Base-by-base conservation (phyloP, 37 sponge, comb jelly and placozoan genomes). In the Theonella swinhoei region DNA sequence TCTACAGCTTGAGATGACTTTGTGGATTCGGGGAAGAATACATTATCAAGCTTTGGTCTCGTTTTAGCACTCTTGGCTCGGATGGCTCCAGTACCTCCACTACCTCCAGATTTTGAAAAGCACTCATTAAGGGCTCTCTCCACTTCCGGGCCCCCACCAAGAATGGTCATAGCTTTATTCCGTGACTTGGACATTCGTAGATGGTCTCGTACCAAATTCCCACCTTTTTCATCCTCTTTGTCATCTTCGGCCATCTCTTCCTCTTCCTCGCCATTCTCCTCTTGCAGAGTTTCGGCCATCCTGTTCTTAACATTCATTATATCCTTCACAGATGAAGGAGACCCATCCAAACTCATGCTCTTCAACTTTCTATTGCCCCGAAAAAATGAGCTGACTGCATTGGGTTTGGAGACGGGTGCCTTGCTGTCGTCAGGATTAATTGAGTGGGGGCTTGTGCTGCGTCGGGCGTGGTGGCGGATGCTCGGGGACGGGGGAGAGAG, bases 401-500 rank as follows among this genome's bases (percentile, higher is more conserved):
- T 47, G 7, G 54, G 14, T 47, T 47, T 47, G 54, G 54, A 14
- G 54, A 47, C 54, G 14, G 54, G 54, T 47, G 11, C 54, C 54
- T 47, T 7, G 54, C 14, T 7, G 54, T 47, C 14, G 11, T 47
- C 54, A 17, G 54, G 7, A 14, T 47, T 47, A 14, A 47, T 47
- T 7, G 54, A 7, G 7, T 7, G 54, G 54, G 54, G 54, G 14
- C 54, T 47, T 7, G 54, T 17, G 54, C 7, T 47, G 11, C 14
- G 54, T 47, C 54, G 54, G 54, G 54, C 7, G n/a, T n/a, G n/a
- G n/a, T n/a, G n/a, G n/a, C n/a, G n/a, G n/a, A 33, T 58, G 67
- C 69, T 42, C 70, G 72, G 37, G 72, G 72, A 3, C 20, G 28
- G 34, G 60, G 63, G 68, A 33, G 72, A 81, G 81, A 32, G 64